These are phyloP conservation scores for Neosalanx taihuensis DNA, from an alignment of 2,797 vertebrate genomes.

Conservation along the genomic window DNA sequence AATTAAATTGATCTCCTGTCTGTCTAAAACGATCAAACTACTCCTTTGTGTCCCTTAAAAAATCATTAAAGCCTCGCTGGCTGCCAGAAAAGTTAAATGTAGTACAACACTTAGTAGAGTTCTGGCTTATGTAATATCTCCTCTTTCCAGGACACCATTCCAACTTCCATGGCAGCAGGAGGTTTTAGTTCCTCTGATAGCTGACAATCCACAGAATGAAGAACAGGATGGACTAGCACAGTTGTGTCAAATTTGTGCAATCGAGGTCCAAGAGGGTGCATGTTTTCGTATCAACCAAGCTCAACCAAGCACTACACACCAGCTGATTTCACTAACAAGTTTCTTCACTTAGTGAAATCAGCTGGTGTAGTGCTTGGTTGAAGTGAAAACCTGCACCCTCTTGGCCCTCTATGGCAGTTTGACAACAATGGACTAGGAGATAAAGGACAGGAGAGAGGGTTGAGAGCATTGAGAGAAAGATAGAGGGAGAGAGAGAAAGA, in stretches of 20 bases:
- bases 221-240: background rate
- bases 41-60: background rate
- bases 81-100: background rate
- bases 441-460: constrained; percentile 1
- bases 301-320: no score
- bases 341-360: no score
- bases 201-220: background rate
- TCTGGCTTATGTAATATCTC: background rate
- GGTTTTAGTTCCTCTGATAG: no score
- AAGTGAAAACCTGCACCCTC: no score
- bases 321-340: no score
- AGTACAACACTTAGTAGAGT: background rate
- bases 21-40: constrained; percentile 18
- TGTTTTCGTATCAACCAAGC: no score
- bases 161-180: no score
- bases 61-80: background rate
- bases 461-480: constrained; percentile 1
- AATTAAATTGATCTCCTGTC: background rate
- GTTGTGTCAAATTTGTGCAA: no score
- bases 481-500: background rate
- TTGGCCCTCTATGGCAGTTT: no score
- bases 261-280: no score
- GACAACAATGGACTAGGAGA: background rate
- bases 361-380: no score
- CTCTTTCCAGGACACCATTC: background rate